Percentiles rank a stretch among this genome's conserved stretches.
Evolutionary conservation across 2,888 invertebrate species (phyloP).

Genomic region (Mantis religiosa): DNA sequence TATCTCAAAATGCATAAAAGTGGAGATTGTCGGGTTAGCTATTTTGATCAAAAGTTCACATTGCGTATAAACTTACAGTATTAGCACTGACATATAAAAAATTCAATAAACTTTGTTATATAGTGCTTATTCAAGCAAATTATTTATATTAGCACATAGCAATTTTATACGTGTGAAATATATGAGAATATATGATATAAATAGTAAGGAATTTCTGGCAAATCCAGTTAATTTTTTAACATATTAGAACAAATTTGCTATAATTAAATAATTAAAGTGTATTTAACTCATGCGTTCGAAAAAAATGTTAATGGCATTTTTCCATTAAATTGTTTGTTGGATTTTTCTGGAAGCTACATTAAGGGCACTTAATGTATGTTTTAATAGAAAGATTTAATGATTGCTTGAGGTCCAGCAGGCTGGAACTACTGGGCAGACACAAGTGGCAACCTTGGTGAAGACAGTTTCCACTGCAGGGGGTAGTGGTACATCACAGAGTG

Average conservation of each 20-base stretch:
- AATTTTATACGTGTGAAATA: background rate
- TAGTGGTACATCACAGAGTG: conserved; percentile 38
- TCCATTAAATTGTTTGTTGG: background rate
- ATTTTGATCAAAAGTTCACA: too few species aligned
- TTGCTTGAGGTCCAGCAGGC: conserved; percentile 47
- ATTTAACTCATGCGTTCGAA: background rate
- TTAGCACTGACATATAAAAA: too few species aligned
- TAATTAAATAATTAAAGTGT: background rate
- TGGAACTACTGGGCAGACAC: conserved; percentile 49
- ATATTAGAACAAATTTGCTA: background rate
- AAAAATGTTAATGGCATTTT: background rate
- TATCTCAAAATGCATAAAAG: too few species aligned
- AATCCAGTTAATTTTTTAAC: background rate
- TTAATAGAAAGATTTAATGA: background rate
- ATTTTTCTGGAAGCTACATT: background rate
- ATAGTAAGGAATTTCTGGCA: background rate
- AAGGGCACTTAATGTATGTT: background rate
- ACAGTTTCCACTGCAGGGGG: conserved; percentile 47
- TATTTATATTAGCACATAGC: background rate
- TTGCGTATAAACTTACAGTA: too few species aligned
- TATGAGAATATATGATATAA: background rate
- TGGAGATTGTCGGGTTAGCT: too few species aligned
- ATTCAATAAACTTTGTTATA: too few species aligned
- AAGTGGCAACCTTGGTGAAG: conserved; percentile 62
- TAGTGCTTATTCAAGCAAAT: too few species aligned